Evolutionary conservation across 2,113 vertebrate species (phyloP).

Genomic region (Rhipidura dahli): DNA sequence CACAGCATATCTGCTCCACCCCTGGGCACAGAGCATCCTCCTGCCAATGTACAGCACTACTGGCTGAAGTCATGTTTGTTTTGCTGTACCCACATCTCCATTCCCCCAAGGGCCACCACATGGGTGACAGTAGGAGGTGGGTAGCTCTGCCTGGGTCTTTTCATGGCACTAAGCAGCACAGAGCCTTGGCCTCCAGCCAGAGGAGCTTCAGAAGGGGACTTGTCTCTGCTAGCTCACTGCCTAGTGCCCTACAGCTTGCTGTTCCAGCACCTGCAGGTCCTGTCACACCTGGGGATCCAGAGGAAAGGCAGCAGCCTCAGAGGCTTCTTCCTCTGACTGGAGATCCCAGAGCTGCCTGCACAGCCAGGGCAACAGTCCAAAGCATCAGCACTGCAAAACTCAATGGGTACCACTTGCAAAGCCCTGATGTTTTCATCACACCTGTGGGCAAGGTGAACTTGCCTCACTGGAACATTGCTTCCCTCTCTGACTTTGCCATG

Average conservation of each 20-base stretch:
- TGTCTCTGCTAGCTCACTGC: not conserved
- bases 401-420: not conserved
- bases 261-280: not conserved
- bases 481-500: not conserved
- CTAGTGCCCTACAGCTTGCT: not conserved
- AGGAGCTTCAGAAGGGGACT: not conserved
- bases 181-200: not conserved
- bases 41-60: not conserved
- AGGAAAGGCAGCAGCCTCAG: not conserved
- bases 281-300: not conserved
- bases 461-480: not conserved
- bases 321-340: not conserved
- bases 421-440: not conserved
- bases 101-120: too few species aligned
- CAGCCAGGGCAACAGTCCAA: not conserved
- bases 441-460: not conserved
- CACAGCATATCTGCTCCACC: not conserved
- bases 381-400: not conserved
- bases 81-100: not conserved
- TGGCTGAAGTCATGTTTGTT: fast-evolving
- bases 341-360: not conserved
- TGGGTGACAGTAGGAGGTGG: not conserved
- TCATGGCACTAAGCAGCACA: not conserved
- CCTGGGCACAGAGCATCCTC: not conserved
- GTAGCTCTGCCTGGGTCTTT: not conserved